Base-by-base conservation (phyloP, 1,140 invertebrate species). In the Lucilia cuprina region DNA sequence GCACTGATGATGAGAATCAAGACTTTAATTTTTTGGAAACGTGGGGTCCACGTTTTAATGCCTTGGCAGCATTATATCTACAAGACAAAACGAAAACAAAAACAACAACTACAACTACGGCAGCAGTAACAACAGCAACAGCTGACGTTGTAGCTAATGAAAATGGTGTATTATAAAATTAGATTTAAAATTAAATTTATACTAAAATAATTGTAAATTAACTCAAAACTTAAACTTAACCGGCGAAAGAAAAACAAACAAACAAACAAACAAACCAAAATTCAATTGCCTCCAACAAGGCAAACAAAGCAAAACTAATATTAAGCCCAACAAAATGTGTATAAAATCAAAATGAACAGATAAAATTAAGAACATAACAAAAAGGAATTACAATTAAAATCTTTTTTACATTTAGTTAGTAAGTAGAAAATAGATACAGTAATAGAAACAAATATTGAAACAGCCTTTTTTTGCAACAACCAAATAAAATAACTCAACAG, bases 21-120 rank as follows among this genome's bases (percentile, higher is more conserved):
- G 97, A 99, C 89, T 99, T 98, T 93, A 97, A 99, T 90, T 99
- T 99, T 92, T 93, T 99, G 87, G 96, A 97, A 88, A 96, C 96
- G 85, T 99, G 98, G 98, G 98, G 98, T 85, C 98, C 98, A 84
- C 95, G 98, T 88, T 99, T 99, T 92, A 96, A 97, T 92, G 99
- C 98, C 91, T 92, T 99, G 85, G 98, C 98, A 13, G 96, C 99
- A 90, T 97, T 99, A 96, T 99, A 99, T 92, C 97, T 96, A 83
- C 96, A 96, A 70, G 94, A 94, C 83, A 89, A 90, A 85, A 86
- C 89, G 87, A 88, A 90, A 74, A 17, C 21, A 25, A 74, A 60
- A 41, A 82, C 55, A 47, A n/a, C 60, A 41, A 30, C 82, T 19
- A 25, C 83, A 47, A 70, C 84, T 60, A 17, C 25, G 25, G 25